Conservation (phyloP, 2,113 vertebrate species). For the Sisor rabdophorus region DNA sequence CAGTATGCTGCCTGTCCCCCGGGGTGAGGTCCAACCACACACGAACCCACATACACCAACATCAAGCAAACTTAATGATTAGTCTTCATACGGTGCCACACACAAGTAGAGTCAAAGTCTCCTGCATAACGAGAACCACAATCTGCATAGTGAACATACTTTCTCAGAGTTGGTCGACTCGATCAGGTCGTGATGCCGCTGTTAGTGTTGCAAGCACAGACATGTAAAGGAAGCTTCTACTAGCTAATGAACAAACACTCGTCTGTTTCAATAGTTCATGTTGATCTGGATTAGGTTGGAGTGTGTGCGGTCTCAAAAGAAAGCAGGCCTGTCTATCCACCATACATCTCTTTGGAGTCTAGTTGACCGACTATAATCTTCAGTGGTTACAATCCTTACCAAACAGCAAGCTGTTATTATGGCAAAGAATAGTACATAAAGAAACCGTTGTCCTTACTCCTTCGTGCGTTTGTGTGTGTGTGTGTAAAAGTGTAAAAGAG, state of each 20-base stretch:
- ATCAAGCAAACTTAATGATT: constrained; percentile 41
- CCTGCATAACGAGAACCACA: constrained; percentile 15
- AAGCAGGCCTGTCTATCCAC: constrained; percentile 7
- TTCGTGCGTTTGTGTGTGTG: background rate
- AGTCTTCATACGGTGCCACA: constrained; percentile 32
- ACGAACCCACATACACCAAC: constrained; percentile 25
- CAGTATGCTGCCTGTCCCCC: constrained; percentile 38
- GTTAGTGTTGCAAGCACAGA: constrained; percentile 8
- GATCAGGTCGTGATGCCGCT: constrained; percentile 20
- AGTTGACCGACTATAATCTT: constrained; percentile 27
- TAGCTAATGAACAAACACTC: constrained; percentile 24
- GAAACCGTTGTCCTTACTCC: background rate
- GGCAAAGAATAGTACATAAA: background rate
- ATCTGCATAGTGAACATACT: constrained; percentile 38
- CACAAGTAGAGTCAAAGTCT: constrained; percentile 35
- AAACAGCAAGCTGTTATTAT: constrained; percentile 53
- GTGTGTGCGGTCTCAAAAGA: constrained; percentile 21
- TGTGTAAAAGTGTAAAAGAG: constrained; percentile 35
- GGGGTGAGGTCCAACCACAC: constrained; percentile 39
- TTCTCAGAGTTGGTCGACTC: constrained; percentile 29
- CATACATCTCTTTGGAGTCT: background rate
- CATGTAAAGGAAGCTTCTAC: background rate
- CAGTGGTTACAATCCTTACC: constrained; percentile 2
- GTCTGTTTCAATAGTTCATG: background rate
- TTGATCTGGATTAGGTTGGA: background rate